Evolutionary conservation across 2,113 vertebrate species (phyloP), one percentile per base, ranked within the genome.

Genomic region (Elachura formosa): DNA sequence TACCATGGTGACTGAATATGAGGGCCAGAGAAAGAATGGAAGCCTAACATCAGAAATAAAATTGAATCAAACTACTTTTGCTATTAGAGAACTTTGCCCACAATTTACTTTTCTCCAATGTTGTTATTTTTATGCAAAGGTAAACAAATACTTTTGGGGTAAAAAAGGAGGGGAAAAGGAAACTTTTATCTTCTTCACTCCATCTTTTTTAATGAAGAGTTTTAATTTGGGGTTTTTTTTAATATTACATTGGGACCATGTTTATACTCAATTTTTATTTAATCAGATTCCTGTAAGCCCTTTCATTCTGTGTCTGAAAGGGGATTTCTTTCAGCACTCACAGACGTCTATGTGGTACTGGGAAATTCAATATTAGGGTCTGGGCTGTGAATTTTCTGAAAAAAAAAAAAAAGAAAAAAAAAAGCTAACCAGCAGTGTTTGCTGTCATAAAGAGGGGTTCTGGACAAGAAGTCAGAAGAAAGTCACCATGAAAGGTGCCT

Each of bases 1-100:
- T 96, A 40, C 82, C 13, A 67, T 83, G n/a, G 58, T 8, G 16
- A 96, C 74, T 76, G 54, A 36, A 55, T 84, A 48, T 33, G 51
- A 89, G 14, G 82, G 29, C 33, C n/a, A 45, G 83, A 56, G 55
- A 93, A 74, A 64, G 73, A 96, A 68, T 38, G 84, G 45, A 93
- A 66, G 46, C 92, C 68, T 41, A 92, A 25, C 22, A 71, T 78
- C 67, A 40, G 38, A 94, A 91, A 94, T 72, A 86, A 75, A 93
- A 96, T 68, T 43, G 48, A 93, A 75, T 85, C 45, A 89, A 97
- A 66, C 40, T 88, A 62, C 48, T 91, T 95, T 95, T 90, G 14
- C 41, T 82, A 46, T 83, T 68, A 93, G 58, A 64, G 75, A 92
- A 85, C 80, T 92, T 96, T 91, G 62, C 10, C 15, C 12, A 77